phyloP scores from a whole-genome alignment of 1,140 invertebrate genomes.

The Leguminivora glycinivorella region DNA sequence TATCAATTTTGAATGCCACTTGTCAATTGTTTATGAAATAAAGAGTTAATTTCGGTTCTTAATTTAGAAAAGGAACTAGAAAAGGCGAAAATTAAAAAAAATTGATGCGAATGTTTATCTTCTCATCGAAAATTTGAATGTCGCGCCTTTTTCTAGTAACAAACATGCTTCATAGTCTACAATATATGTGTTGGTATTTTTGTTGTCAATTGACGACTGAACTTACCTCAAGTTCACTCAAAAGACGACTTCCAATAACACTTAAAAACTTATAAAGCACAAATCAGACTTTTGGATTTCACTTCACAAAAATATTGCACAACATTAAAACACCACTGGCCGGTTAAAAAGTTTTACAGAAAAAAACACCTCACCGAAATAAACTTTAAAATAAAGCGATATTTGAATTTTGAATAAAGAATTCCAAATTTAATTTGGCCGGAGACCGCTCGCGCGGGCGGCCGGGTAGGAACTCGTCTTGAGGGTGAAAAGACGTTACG shows the following conservation, averaged over 20 bases:
- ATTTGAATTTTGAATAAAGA: conserved; percentile 32
- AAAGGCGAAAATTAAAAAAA: too few species aligned
- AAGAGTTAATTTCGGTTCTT: too few species aligned
- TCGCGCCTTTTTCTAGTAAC: too few species aligned
- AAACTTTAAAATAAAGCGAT: conserved; percentile 27
- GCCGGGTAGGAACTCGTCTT: conserved; percentile 74
- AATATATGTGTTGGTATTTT: too few species aligned
- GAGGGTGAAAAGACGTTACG: conserved; percentile 74
- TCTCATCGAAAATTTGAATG: too few species aligned
- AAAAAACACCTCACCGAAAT: conserved; percentile 28
- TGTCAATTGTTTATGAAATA: too few species aligned
- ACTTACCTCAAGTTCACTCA: neutral
- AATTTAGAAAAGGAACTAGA: too few species aligned
- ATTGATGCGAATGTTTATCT: too few species aligned
- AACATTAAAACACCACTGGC: conserved; percentile 12
- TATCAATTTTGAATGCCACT: too few species aligned
- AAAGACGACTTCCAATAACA: neutral
- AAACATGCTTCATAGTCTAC: too few species aligned
- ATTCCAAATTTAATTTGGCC: conserved; percentile 57
- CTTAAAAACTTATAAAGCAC: conserved; percentile 4
- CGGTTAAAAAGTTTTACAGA: conserved; percentile 32
- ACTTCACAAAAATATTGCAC: conserved; percentile 30
- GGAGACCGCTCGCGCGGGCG: conserved; percentile 58
- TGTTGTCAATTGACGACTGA: neutral
- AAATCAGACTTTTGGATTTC: conserved; percentile 36